phyloP scores from a whole-genome alignment of 2,797 vertebrate genomes.

The Agapornis canus region DNA sequence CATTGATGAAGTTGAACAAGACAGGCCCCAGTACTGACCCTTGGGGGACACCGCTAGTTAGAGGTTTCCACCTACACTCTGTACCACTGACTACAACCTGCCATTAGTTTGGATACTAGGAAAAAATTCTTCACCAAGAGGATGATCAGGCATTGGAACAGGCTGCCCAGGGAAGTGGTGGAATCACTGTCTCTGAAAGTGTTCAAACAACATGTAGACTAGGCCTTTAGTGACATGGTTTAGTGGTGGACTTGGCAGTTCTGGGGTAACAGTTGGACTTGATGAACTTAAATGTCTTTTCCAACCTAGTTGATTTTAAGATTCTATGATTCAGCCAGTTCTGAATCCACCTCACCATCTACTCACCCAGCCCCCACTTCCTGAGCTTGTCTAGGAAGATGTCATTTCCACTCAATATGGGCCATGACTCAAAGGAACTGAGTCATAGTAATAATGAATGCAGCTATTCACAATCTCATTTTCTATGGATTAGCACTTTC shows the following conservation, averaged over 20 bases:
- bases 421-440: background rate
- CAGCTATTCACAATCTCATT: background rate
- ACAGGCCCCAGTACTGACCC: background rate
- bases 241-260: background rate
- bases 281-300: background rate
- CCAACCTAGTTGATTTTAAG: background rate
- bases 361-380: background rate
- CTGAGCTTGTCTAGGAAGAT: background rate
- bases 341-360: background rate
- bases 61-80: background rate
- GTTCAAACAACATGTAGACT: background rate
- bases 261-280: background rate
- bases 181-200: background rate
- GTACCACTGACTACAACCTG: background rate
- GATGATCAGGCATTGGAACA: background rate
- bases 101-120: background rate
- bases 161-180: background rate
- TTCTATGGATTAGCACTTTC: constrained; percentile 7
- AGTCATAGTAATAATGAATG: constrained; percentile 20
- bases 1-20: background rate
- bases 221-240: background rate
- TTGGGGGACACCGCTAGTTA: background rate
- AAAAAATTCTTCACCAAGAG: background rate
- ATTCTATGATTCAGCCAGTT: background rate
- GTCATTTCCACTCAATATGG: background rate